These are phyloP conservation scores for Columba janthina DNA, from an alignment of 2,113 vertebrate genomes.

Conservation along the genomic window DNA sequence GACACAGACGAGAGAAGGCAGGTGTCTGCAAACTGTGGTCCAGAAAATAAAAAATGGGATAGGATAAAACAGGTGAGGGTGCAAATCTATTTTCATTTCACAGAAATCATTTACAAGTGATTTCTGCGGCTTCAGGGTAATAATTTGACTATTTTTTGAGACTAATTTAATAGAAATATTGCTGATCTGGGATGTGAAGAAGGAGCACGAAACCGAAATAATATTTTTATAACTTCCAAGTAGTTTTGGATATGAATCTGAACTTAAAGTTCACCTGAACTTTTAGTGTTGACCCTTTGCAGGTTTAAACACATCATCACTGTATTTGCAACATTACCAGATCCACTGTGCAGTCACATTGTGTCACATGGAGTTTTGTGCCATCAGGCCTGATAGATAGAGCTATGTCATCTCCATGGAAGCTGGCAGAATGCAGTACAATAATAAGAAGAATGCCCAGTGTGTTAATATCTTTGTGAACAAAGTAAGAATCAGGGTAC, in stretches of 20 bases:
- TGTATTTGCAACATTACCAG: neutral
- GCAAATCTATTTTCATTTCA: neutral
- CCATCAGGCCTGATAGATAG: neutral
- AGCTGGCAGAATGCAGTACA: slow-evolving; percentile 11
- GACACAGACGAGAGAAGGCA: neutral
- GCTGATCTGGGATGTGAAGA: neutral
- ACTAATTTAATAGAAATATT: neutral
- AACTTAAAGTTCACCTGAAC: neutral
- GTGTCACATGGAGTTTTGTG: neutral
- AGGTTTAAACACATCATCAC: neutral
- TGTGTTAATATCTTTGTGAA: neutral
- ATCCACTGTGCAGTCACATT: neutral
- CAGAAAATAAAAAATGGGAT: neutral
- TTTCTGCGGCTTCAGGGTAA: neutral
- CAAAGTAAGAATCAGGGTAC: neutral
- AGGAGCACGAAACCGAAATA: neutral
- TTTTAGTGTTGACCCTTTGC: neutral
- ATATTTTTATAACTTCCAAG: neutral
- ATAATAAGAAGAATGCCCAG: neutral
- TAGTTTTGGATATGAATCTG: neutral
- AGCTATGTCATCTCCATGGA: neutral
- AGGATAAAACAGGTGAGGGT: neutral
- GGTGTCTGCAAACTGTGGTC: neutral
- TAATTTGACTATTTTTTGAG: neutral
- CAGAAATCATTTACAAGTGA: neutral